These are phyloP conservation scores for Reticulitermes lucifugus DNA, from an alignment of 2,888 invertebrate species.

Conservation along the genomic window DNA sequence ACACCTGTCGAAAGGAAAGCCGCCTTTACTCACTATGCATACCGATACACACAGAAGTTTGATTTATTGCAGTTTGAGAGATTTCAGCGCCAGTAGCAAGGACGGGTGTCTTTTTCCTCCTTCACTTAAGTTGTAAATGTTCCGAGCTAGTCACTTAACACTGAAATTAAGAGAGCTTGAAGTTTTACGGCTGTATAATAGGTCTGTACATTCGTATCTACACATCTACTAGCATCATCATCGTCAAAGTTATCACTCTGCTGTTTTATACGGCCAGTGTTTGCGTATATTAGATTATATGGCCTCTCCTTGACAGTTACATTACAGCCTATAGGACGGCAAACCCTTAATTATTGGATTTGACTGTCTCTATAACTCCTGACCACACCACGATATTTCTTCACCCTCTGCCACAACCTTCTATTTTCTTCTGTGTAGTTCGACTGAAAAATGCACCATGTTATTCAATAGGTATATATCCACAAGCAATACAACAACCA, in stretches of 20 bases:
- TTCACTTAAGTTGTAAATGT: background rate
- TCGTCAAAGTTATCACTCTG: background rate
- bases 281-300: conserved; percentile 13
- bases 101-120: background rate
- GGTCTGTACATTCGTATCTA: background rate
- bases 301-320: conserved; percentile 4
- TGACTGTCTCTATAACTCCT: conserved; percentile 21
- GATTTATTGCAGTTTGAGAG: conserved; percentile 27
- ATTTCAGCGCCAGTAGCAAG: conserved; percentile 3
- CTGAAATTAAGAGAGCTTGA: conserved; percentile 16
- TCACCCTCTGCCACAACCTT: background rate
- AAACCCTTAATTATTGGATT: conserved; percentile 21
- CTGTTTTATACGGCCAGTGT: background rate
- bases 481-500: background rate
- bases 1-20: conserved; percentile 20
- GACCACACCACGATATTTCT: background rate
- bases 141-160: background rate
- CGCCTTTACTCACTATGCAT: background rate
- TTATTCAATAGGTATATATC: background rate
- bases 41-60: background rate
- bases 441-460: background rate
- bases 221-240: background rate
- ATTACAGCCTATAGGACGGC: background rate
- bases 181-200: conserved; percentile 13
- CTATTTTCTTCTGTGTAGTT: background rate